Evolutionary conservation across 1,140 invertebrate genomes (phyloP), one percentile per base, ranked within the genome.

Genomic region (Hydropsyche tenuis): DNA sequence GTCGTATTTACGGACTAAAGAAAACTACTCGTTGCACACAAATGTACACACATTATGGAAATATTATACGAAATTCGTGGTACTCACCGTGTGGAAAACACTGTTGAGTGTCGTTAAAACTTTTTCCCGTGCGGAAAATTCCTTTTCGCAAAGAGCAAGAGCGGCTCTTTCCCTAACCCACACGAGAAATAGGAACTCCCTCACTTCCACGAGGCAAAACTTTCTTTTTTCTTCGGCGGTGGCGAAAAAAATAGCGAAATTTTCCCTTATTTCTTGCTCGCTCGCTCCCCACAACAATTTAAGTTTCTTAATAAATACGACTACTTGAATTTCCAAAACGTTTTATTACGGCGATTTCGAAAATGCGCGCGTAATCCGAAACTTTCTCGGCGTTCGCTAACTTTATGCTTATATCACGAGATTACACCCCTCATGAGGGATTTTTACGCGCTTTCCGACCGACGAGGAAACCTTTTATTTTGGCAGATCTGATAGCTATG

Each of bases 291-390:
- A 37, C 30, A n/a, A 68, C 65, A 68, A 68, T 68, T 68, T 48
- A 68, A 68, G 65, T 68, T 68, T 68, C 42, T 68, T 68, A 68
- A 68, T 68, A 68, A 48, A 68, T 68, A 68, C 65, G 42, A 68
- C 43, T 27, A 48, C 65, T 48, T 30, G 65, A 68, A 68, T 68
- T 46, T 68, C 65, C 23, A 68, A 68, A 68, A 48, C 65, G 65
- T 68, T 68, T 68, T 68, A 48, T 68, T 48, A 27, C 42, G 45
- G 45, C 65, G 65, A 68, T 68, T 68, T 68, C n/a, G 65, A 48
- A 68, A 48, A 48, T 25, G 42, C 23, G 45, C 37, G 23, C 30
- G 18, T 68, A 48, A 48, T 48, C 23, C 22, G 22, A 43, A 45
- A 42, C 30, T 66, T 66, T 42, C 11, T 22, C 42, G 14, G 25